Conservation (phyloP, 2,797 vertebrate genomes). For the Oreochromis mossambicus region DNA sequence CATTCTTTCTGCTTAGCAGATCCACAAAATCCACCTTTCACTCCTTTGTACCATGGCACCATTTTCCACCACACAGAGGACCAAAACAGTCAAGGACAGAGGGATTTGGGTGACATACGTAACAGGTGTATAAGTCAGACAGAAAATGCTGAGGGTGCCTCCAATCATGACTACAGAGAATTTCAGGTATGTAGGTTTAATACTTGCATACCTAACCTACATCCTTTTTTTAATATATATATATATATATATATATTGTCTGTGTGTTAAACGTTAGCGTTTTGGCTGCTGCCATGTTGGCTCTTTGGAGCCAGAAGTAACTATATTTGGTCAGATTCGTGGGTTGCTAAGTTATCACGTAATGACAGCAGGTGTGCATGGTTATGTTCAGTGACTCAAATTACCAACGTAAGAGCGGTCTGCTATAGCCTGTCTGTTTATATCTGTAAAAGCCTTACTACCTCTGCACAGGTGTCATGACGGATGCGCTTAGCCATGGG, state of each 20-base stretch:
- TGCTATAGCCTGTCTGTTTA: not conserved
- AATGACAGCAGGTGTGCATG: not conserved
- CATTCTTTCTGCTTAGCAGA: constrained; percentile 72
- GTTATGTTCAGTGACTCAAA: not conserved
- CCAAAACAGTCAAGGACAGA: not conserved
- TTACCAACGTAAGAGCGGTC: not conserved
- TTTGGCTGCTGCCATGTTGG: not conserved
- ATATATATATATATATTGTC: not conserved
- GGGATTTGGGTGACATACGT: not conserved
- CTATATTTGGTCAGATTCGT: not conserved
- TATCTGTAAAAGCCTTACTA: not conserved
- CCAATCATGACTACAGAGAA: not conserved
- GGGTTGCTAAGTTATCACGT: not conserved
- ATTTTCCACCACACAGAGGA: not conserved
- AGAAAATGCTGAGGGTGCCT: not conserved
- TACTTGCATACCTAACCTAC: not conserved
- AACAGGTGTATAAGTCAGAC: not conserved
- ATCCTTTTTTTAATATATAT: not conserved
- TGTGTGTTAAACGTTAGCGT: not conserved
- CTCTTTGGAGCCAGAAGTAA: not conserved
- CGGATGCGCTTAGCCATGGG: not conserved
- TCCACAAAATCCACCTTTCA: not conserved
- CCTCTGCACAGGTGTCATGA: no score
- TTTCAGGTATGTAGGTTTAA: not conserved
- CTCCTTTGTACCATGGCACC: not conserved